phyloP scores from a whole-genome alignment of 35 echinoderm and acorn worm genomes.

The Nesometra sesokonis region DNA sequence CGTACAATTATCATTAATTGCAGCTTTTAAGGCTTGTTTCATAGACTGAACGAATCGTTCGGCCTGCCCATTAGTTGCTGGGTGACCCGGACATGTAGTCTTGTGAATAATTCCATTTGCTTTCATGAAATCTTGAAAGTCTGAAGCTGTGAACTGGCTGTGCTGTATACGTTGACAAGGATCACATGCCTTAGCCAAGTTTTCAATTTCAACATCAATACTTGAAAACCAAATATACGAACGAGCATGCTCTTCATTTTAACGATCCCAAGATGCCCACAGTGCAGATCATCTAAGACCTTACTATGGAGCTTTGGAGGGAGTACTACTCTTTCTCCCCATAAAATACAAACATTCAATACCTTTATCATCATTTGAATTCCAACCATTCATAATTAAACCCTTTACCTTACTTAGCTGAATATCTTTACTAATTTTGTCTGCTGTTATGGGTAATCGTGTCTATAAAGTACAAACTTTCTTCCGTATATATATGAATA shows the following conservation, averaged over 20 bases:
- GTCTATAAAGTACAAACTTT: slow-evolving; percentile 1
- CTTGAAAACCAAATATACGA: slow-evolving; percentile 40
- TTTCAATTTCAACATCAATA: slow-evolving; percentile 48
- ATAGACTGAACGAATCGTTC: slow-evolving; percentile 36
- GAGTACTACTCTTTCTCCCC: slow-evolving; percentile 26
- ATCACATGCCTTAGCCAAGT: slow-evolving; percentile 21
- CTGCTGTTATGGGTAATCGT: slow-evolving; percentile 10
- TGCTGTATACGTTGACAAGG: slow-evolving; percentile 35
- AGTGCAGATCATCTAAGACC: slow-evolving; percentile 28
- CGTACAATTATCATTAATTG: background rate
- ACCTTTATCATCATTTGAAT: slow-evolving; percentile 12
- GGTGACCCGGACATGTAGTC: slow-evolving; percentile 9
- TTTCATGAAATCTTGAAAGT: slow-evolving; percentile 37
- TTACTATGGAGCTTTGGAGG: slow-evolving; percentile 13
- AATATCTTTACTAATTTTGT: slow-evolving; percentile 21
- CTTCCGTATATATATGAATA: slow-evolving; percentile 20
- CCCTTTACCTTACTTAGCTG: slow-evolving; percentile 21
- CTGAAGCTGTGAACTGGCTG: slow-evolving; percentile 37
- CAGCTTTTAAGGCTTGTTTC: slow-evolving; percentile 21
- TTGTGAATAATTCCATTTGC: slow-evolving; percentile 35
- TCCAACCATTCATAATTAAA: slow-evolving; percentile 33
- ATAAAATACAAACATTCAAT: slow-evolving; percentile 16
- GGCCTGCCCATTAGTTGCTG: slow-evolving; percentile 31
- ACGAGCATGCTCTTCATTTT: slow-evolving; percentile 39
- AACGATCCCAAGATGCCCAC: slow-evolving; percentile 34